Conservation (phyloP, 2,797 vertebrate genomes). For the Nasua narica region DNA sequence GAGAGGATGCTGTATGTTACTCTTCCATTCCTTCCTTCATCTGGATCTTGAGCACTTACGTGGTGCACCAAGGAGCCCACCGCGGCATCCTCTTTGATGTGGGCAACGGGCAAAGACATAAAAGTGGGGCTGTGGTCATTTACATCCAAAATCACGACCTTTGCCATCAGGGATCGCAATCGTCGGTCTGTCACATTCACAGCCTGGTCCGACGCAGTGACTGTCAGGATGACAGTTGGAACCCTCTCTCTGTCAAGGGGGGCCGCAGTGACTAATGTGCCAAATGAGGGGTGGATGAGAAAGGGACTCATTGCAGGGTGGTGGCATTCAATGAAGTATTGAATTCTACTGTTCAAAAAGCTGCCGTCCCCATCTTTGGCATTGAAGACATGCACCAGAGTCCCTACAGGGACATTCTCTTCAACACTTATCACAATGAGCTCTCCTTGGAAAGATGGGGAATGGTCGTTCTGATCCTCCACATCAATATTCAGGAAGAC, state of each 20-base stretch:
- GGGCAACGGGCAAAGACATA: conserved; percentile 80
- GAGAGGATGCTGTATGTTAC: conserved; percentile 87
- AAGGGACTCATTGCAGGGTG: conserved; percentile 82
- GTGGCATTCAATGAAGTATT: conserved; percentile 86
- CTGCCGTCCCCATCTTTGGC: conserved; percentile 92
- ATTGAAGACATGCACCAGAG: conserved; percentile 87
- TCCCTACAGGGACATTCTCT: conserved; percentile 88
- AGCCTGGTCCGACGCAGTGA: conserved; percentile 89
- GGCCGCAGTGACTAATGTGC: conserved; percentile 85
- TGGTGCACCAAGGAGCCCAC: conserved; percentile 89
- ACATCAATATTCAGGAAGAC: conserved; percentile 87
- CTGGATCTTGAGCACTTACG: conserved; percentile 88
- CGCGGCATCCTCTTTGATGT: conserved; percentile 86
- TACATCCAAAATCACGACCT: conserved; percentile 89
- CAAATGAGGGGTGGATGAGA: conserved; percentile 87
- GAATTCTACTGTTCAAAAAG: conserved; percentile 88
- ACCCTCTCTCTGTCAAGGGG: conserved; percentile 88
- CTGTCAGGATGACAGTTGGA: conserved; percentile 83
- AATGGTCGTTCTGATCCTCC: conserved; percentile 92
- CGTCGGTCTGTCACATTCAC: conserved; percentile 82
- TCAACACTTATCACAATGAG: conserved; percentile 87
- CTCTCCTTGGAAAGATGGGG: conserved; percentile 89
- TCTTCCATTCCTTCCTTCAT: conserved; percentile 88
- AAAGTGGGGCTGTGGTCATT: conserved; percentile 93
- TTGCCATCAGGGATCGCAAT: conserved; percentile 83